phyloP scores from a whole-genome alignment of 2,888 invertebrate species.

The Artemia sp. region DNA sequence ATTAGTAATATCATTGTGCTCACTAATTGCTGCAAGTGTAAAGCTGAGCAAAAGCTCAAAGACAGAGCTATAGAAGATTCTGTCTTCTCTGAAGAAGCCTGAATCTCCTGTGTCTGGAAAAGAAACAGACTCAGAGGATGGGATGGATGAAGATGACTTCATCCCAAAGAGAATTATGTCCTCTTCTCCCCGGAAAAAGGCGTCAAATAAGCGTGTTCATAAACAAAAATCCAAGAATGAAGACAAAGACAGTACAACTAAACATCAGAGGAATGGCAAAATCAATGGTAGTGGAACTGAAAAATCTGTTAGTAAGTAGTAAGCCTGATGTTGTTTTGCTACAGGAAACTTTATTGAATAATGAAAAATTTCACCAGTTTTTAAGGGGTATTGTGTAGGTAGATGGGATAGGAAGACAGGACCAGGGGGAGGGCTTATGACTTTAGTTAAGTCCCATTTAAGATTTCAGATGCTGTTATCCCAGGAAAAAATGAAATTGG shows the following conservation, averaged over 20 bases:
- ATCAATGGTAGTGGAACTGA: neutral
- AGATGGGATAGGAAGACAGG: conserved; percentile 1
- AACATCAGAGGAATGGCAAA: no score
- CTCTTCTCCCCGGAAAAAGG: neutral
- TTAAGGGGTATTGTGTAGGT: neutral
- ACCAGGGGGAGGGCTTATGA: neutral
- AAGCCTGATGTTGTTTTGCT: conserved; percentile 5
- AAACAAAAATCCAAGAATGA: no score
- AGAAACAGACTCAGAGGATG: neutral
- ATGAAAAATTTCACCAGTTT: neutral
- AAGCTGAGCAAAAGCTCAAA: neutral
- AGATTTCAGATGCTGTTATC: neutral
- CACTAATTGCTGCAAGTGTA: neutral
- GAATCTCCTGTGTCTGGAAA: neutral
- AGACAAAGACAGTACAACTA: no score
- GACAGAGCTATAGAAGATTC: neutral
- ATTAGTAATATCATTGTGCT: neutral
- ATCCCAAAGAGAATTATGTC: neutral
- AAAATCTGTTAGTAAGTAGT: neutral
- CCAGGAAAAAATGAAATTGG: neutral
- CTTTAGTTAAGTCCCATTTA: neutral
- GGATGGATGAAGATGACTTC: conserved; percentile 1
- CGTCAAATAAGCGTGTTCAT: neutral
- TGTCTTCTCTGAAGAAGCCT: neutral
- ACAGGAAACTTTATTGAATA: neutral